Percentiles rank a stretch among this genome's conserved stretches.
These are phyloP conservation scores for Avahi laniger DNA, from an alignment of 2,797 vertebrate genomes.

Conservation along the genomic window DNA sequence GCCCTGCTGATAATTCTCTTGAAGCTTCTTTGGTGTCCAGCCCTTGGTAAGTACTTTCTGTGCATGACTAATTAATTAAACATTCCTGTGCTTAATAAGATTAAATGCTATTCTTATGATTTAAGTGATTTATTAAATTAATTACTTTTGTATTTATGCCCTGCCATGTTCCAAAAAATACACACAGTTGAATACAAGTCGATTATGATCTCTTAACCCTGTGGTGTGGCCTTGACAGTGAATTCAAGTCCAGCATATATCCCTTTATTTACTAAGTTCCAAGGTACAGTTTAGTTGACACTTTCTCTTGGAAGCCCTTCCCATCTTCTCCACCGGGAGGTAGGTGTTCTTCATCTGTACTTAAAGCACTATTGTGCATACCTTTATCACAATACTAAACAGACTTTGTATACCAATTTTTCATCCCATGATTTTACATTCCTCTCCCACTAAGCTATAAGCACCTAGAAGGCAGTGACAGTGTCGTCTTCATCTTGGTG, in stretches of 20 bases:
- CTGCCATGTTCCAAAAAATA: not conserved
- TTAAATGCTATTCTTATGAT: slow-evolving; percentile 45
- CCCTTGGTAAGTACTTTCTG: slow-evolving; percentile 14
- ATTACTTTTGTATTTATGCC: slow-evolving; percentile 39
- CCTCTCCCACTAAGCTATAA: not conserved
- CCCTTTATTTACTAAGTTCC: not conserved
- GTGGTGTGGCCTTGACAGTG: not conserved
- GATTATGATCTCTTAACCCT: not conserved
- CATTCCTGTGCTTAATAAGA: slow-evolving; percentile 11
- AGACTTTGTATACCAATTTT: not conserved
- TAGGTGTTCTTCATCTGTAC: not conserved
- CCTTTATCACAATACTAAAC: not conserved
- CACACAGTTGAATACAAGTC: not conserved
- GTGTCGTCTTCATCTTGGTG: not conserved
- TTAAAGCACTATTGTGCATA: not conserved
- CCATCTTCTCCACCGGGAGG: not conserved
- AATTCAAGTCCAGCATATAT: not conserved
- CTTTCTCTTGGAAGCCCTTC: not conserved
- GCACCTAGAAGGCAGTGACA: not conserved
- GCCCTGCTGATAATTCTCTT: not conserved
- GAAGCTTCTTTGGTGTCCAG: not conserved
- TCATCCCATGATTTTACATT: not conserved
- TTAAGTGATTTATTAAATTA: slow-evolving; percentile 61
- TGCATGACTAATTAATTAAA: slow-evolving; percentile 48
- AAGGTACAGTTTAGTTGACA: not conserved